Percentiles rank a stretch among this genome's conserved stretches.
Evolutionary conservation across 2,888 invertebrate genomes (phyloP).

Genomic region (Brassicogethes aeneus): DNA sequence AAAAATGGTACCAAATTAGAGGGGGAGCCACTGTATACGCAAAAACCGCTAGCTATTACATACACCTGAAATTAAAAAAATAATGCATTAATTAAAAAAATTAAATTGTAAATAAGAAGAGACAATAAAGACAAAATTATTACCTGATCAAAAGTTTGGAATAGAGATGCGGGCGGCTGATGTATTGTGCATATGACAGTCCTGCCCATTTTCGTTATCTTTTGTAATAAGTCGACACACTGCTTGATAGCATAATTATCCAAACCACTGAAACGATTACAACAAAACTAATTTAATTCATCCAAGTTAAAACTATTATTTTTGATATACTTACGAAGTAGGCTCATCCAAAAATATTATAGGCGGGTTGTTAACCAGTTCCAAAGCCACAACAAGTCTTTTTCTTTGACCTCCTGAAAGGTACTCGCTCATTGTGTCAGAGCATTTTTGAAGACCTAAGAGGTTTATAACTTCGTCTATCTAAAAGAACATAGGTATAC

Average conservation of each 20-base stretch:
- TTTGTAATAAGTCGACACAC: slow-evolving; percentile 58
- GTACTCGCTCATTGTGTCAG: slow-evolving; percentile 53
- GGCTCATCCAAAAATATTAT: slow-evolving; percentile 76
- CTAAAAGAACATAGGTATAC: slow-evolving; percentile 39
- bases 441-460: slow-evolving; percentile 57
- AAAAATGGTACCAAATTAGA: slow-evolving; percentile 62
- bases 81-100: slow-evolving; percentile 1
- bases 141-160: slow-evolving; percentile 64
- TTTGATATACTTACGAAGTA: slow-evolving; percentile 53
- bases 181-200: slow-evolving; percentile 75
- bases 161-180: slow-evolving; percentile 69
- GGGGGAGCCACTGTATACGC: slow-evolving; percentile 60
- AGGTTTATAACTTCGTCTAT: slow-evolving; percentile 65
- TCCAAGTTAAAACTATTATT: not conserved
- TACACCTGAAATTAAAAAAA: slow-evolving; percentile 28
- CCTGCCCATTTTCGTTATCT: slow-evolving; percentile 60
- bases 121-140: slow-evolving; percentile 4
- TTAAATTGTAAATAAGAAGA: slow-evolving; percentile 2
- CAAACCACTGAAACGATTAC: slow-evolving; percentile 47
- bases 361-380: slow-evolving; percentile 75
- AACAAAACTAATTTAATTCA: not conserved
- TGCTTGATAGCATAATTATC: slow-evolving; percentile 68
- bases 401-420: slow-evolving; percentile 74
- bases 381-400: slow-evolving; percentile 65
- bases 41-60: slow-evolving; percentile 52